Conservation (phyloP, 2,113 vertebrate genomes). For the Ochotona curzoniae region DNA sequence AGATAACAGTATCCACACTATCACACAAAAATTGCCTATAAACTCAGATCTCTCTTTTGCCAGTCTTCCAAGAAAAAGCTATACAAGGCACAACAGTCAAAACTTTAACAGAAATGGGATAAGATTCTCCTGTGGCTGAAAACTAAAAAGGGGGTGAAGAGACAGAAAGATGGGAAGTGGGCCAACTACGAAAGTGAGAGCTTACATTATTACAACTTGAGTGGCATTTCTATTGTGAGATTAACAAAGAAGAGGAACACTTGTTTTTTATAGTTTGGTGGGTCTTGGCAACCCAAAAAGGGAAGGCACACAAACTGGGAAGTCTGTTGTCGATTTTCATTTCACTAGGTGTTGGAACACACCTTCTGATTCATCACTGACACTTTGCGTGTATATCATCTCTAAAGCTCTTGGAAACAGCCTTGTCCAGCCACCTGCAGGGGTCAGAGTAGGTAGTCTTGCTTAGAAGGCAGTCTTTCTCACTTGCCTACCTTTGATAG, state of each 20-base stretch:
- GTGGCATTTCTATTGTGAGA: not conserved
- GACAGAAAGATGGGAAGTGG: not conserved
- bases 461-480: not conserved
- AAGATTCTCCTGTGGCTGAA: not conserved
- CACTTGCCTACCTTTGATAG: not conserved
- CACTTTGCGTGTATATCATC: not conserved
- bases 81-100: not conserved
- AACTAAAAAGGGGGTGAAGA: not conserved
- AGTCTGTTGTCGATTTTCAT: not conserved
- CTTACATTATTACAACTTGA: not conserved
- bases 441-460: not conserved
- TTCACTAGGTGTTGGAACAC: not conserved
- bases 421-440: not conserved
- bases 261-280: not conserved
- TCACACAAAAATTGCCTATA: not conserved
- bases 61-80: not conserved
- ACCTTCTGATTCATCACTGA: not conserved
- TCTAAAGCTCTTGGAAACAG: not conserved
- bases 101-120: not conserved
- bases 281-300: not conserved
- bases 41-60: not conserved
- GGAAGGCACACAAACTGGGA: not conserved
- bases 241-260: not conserved
- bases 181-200: not conserved
- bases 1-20: not conserved